Evolutionary conservation across 1,140 invertebrate genomes (phyloP), one percentile per base, ranked within the genome.

Genomic region (Drosophila yakuba): DNA sequence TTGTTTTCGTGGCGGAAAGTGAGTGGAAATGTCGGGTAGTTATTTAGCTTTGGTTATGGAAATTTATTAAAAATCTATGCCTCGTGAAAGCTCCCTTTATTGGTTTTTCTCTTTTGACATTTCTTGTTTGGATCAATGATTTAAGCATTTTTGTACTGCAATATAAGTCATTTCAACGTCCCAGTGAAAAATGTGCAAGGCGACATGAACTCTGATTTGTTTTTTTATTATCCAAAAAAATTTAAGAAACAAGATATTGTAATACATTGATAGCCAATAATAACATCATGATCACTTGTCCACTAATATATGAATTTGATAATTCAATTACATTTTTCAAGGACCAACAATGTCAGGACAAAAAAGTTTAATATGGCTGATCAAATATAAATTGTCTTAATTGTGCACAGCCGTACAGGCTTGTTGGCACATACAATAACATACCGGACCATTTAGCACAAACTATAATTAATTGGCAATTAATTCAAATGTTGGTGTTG

Each of bases 41-140:
- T 52, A 20, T 32, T 15, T 44, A 44, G 41, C 47, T 55, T 68
- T 60, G 47, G 48, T 54, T 67, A 69, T 64, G 60, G 63, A 78
- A 78, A 88, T 85, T 85, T 85, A 85, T 88, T 78, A 88, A 85
- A 80, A 85, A 82, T 78, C 74, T 72, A 86, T 86, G 81, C 71
- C 75, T 62, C 50, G 48, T 61, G 64, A 35, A 86, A 78, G 83
- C 69, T 47, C 45, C 80, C 60, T 64, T 63, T 67, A 62, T 69
- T 85, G 39, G 32, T 35, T 71, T 54, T 47, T 50, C 36, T 48
- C 43, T 58, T 41, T 71, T 69, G 64, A 50, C 48, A 59, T 60
- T 77, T 77, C 23, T 36, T 54, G 67, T 66, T 58, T 71, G 66
- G 66, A 52, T 43, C 64, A 71, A 71, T 71, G 64, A 58, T 39